Evolutionary conservation across 2,113 vertebrate genomes (phyloP), one percentile per base, ranked within the genome.

Genomic region (Oryzias melastigma): DNA sequence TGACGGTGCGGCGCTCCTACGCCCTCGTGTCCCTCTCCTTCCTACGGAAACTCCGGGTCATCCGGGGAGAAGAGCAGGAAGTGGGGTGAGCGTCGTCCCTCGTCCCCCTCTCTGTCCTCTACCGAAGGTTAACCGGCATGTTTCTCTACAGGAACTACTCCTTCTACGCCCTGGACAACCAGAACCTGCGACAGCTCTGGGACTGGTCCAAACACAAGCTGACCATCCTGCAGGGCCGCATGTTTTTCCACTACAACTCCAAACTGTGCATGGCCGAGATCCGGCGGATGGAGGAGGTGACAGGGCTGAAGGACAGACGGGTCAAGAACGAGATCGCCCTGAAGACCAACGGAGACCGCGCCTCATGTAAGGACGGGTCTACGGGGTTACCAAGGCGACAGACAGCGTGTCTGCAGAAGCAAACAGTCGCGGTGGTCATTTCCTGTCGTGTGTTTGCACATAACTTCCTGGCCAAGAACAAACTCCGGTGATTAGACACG

Each of bases 191-290:
- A n/a, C 96, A 98, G 63, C 94, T 99, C 10, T 99, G 97, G 97
- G 96, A 98, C 66, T 99, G 97, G 97, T 93, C 88, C 84, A 97
- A 98, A 48, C 97, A 99, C 91, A 96, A 95, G 77, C 92, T 98
- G 76, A 94, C 89, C 45, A 97, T 99, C 79, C 74, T 87, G 44
- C 89, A 91, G 66, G 95, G 97, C 24, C 94, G 95, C 67, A 92
- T 99, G 75, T 98, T 97, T 80, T 98, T 99, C 86, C 93, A 96
- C 72, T 95, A 95, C 63, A 99, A 98, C 71, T 94, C 95, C 83
- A 98, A 98, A 42, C 94, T 99, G 55, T 99, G 97, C 78, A 87
- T 97, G 84, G 88, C 93, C 0, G 95, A 98, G 83, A 98, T 98
- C 68, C 93, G 90, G 68, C 94, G 91, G 67, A 98, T 99, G 97